A percentile compares a stretch with the other conserved stretches of the same genome.
Evolutionary conservation across 2,113 vertebrate species (phyloP).

Genomic region (Rhodinocichla rosea): DNA sequence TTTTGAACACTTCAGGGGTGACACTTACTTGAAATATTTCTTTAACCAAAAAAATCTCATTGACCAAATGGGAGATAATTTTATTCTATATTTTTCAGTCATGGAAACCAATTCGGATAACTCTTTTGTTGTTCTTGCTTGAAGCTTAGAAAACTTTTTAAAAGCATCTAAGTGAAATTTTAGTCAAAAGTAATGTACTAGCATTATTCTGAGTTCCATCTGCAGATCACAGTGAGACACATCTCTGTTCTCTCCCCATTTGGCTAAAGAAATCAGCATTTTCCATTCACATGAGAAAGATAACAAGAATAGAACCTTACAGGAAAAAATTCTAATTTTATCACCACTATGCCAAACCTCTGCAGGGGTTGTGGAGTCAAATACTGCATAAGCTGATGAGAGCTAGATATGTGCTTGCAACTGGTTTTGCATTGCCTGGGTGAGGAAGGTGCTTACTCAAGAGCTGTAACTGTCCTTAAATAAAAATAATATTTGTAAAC

Average conservation of each 20-base stretch:
- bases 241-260: not conserved
- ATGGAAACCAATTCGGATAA: not conserved
- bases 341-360: not conserved
- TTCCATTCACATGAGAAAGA: not conserved
- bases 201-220: not conserved
- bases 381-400: fast-evolving
- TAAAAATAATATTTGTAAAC: not conserved
- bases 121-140: not conserved
- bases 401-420: not conserved
- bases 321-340: not conserved
- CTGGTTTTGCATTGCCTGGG: not conserved
- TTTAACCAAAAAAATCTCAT: not conserved
- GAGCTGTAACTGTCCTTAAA: not conserved
- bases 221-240: not conserved
- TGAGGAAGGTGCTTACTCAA: not conserved
- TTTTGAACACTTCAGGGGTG: not conserved
- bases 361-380: not conserved
- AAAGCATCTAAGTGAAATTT: not conserved
- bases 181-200: not conserved
- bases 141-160: not conserved
- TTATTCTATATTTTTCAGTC: not conserved
- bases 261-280: not conserved
- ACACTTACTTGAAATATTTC: not conserved
- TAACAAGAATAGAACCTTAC: not conserved
- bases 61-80: not conserved